Percentiles rank a stretch among this genome's conserved stretches.
Conservation (phyloP, 2,113 vertebrate genomes). For the Tachycineta bicolor region DNA sequence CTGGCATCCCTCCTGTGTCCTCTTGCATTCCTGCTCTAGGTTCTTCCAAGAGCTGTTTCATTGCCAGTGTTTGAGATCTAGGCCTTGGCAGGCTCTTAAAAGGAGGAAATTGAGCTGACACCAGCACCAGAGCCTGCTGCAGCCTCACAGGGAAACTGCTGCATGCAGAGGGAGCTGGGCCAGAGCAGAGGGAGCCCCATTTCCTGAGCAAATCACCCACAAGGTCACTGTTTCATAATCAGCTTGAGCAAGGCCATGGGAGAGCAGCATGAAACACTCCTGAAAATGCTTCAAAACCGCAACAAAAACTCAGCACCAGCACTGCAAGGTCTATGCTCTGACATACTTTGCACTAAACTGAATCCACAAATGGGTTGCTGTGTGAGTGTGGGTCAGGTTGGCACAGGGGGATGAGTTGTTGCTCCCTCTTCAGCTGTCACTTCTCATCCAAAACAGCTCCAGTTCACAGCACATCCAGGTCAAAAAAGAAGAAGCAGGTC, state of each 20-base stretch:
- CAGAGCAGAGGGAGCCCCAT: background rate
- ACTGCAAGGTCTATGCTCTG: background rate
- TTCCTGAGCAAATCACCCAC: conserved; percentile 10
- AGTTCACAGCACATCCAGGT: background rate
- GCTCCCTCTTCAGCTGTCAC: background rate
- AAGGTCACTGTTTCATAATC: background rate
- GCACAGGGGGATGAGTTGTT: background rate
- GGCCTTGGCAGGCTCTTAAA: background rate
- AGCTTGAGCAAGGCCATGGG: background rate
- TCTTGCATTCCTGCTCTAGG: background rate
- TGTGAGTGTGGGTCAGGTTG: background rate
- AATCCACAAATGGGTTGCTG: background rate
- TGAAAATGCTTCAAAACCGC: background rate
- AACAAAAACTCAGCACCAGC: background rate
- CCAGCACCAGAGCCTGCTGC: background rate
- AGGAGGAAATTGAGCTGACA: conserved; percentile 37
- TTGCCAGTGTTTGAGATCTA: background rate
- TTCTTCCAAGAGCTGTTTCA: background rate
- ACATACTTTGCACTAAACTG: background rate
- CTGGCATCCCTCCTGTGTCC: background rate
- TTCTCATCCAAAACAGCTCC: background rate
- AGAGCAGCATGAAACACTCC: background rate
- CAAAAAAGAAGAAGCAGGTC: background rate
- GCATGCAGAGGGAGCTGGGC: background rate
- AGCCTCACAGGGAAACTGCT: background rate